phyloP scores from a whole-genome alignment of 2,888 invertebrate genomes.

The Agrochola litura region DNA sequence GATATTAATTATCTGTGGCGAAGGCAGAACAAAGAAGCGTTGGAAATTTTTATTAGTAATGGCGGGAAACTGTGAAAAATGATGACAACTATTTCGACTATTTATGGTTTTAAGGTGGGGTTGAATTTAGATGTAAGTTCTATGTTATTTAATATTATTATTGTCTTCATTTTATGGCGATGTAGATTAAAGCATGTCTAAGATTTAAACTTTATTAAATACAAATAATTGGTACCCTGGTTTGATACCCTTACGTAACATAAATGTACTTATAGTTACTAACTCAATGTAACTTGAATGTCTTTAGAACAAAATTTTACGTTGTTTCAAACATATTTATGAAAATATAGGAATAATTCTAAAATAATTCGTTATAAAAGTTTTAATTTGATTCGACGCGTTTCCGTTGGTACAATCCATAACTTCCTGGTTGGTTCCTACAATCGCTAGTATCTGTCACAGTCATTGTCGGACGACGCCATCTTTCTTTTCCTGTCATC shows the following conservation, averaged over 20 bases:
- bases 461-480: slow-evolving; percentile 29
- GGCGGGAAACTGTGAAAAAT: slow-evolving; percentile 51
- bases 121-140: slow-evolving; percentile 55
- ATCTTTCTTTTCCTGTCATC: slow-evolving; percentile 41
- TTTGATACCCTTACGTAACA: neutral
- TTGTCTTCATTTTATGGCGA: slow-evolving; percentile 66
- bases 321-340: neutral
- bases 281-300: slow-evolving; percentile 12
- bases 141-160: slow-evolving; percentile 68
- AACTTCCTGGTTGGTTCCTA: neutral
- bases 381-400: slow-evolving; percentile 1
- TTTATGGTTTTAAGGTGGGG: slow-evolving; percentile 48
- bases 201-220: slow-evolving; percentile 13
- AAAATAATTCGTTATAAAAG: neutral
- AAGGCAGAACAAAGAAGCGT: slow-evolving; percentile 64
- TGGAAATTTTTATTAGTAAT: slow-evolving; percentile 48
- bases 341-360: neutral
- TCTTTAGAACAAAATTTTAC: slow-evolving; percentile 8
- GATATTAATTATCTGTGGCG: slow-evolving; percentile 61
- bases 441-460: slow-evolving; percentile 5
- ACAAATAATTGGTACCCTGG: neutral
- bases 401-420: neutral
- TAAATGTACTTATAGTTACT: neutral
- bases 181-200: slow-evolving; percentile 45
- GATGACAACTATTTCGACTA: slow-evolving; percentile 51